Evolutionary conservation across 2,888 invertebrate genomes (phyloP).

Genomic region (Cantharis flavilabris): DNA sequence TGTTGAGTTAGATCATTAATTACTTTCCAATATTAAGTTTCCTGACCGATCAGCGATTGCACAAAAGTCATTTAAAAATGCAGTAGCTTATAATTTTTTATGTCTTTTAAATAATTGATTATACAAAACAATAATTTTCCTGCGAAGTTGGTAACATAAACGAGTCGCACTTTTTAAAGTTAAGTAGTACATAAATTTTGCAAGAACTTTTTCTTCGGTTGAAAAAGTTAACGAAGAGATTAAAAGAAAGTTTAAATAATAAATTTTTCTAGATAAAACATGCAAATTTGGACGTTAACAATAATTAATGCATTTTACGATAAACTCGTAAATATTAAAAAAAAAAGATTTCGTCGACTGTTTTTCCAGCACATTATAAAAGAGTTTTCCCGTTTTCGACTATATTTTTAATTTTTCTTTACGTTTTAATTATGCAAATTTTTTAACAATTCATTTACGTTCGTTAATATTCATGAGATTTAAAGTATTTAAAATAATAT

Average conservation of each 20-base stretch:
- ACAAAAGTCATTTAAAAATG: not conserved
- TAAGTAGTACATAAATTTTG: conserved; percentile 22
- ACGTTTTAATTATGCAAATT: conserved; percentile 23
- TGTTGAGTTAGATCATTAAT: too few species aligned
- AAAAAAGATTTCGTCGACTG: not conserved
- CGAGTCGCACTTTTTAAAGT: not conserved
- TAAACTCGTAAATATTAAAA: not conserved
- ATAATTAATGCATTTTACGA: conserved; percentile 1
- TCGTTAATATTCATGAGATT: conserved; percentile 24
- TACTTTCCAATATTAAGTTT: too few species aligned
- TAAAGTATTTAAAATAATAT: conserved; percentile 25
- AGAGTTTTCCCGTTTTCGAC: conserved; percentile 10
- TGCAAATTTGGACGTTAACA: conserved; percentile 3
- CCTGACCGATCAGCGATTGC: not conserved
- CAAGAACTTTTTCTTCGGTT: conserved; percentile 9
- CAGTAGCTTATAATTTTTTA: not conserved
- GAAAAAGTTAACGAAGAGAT: not conserved
- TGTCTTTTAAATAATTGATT: not conserved
- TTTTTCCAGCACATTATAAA: not conserved
- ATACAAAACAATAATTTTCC: not conserved
- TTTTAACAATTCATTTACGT: conserved; percentile 24
- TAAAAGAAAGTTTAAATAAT: conserved; percentile 5
- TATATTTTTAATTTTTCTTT: conserved; percentile 15
- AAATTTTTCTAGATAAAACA: conserved; percentile 3
- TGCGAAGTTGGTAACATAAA: not conserved